Evolutionary conservation across 2,888 invertebrate genomes (phyloP).

Genomic region (Pollenia angustigena): DNA sequence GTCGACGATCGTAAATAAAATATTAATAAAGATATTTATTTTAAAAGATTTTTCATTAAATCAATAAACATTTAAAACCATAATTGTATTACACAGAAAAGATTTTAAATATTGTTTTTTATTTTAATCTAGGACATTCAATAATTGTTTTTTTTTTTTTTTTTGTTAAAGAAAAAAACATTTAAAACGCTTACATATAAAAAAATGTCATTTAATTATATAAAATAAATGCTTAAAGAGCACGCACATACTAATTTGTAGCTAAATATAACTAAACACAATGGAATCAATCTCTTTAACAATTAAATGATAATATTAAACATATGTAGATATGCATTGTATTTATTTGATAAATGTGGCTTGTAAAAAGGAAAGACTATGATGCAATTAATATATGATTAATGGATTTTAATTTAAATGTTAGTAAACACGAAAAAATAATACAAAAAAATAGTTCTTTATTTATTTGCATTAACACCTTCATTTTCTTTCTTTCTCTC

Average conservation of each 20-base stretch:
- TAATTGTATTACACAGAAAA: neutral
- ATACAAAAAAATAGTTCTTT: conserved; percentile 23
- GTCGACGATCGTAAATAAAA: neutral
- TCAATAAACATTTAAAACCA: conserved; percentile 9
- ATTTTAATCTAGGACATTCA: neutral
- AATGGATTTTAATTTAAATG: neutral
- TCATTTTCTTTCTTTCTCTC: conserved; percentile 85
- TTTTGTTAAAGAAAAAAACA: conserved; percentile 38
- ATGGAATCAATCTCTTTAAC: conserved; percentile 48
- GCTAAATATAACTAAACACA: conserved; percentile 25
- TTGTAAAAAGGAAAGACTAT: neutral
- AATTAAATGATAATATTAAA: neutral
- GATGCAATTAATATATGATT: conserved; percentile 1
- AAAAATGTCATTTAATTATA: conserved; percentile 24
- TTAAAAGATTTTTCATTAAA: conserved; percentile 17
- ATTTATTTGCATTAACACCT: conserved; percentile 67
- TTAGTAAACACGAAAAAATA: neutral
- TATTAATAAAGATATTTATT: neutral
- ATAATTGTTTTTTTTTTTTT: neutral
- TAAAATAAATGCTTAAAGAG: conserved; percentile 54
- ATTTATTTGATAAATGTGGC: neutral
- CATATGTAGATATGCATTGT: neutral
- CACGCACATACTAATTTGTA: conserved; percentile 16
- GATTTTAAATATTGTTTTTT: neutral
- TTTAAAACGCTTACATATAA: conserved; percentile 41